Evolutionary conservation across 2,888 invertebrate species (phyloP), one percentile per base, ranked within the genome.

Genomic region (Drosophila formosana): DNA sequence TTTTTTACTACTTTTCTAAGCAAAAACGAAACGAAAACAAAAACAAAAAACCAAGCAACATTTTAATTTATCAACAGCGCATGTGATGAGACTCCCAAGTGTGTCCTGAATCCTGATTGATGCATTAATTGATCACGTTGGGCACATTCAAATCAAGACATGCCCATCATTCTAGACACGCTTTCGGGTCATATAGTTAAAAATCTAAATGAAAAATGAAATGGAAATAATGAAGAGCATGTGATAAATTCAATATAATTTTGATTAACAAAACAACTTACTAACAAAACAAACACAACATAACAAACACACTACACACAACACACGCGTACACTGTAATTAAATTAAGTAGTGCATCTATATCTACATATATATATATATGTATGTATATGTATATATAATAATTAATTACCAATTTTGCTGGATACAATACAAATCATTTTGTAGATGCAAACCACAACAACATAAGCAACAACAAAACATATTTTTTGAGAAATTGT

Each of bases 11-110:
- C 64, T 71, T 83, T 83, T 80, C 69, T 82, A 82, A 81, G 76
- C 70, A 64, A 66, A 66, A 70, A 58, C 34, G 37, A 66, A 63
- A 67, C 47, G 64, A 61, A 60, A 46, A 57, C 60, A 65, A 34
- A 51, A 67, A 25, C 39, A 43, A 51, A 62, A 72, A 75, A 71
- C 53, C 53, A 70, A 82, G 72, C 65, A 73, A 72, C 68, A 64
- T 72, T 80, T 73, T 86, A 86, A 84, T 85, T 85, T 86, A 85
- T 86, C 85, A 86, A 84, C 85, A 85, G 85, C 85, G 78, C 86
- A 86, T 85, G 85, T 85, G 85, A 85, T 84, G 45, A 80, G 82
- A 85, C 85, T 75, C 80, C 4, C 65, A 84, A 77, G 72, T 66
- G 57, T 62, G 56, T 65, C 62, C 34, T 28, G 13, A 26, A 41